Conservation (phyloP, 2,113 vertebrate genomes). For the Morphnarchus princeps region DNA sequence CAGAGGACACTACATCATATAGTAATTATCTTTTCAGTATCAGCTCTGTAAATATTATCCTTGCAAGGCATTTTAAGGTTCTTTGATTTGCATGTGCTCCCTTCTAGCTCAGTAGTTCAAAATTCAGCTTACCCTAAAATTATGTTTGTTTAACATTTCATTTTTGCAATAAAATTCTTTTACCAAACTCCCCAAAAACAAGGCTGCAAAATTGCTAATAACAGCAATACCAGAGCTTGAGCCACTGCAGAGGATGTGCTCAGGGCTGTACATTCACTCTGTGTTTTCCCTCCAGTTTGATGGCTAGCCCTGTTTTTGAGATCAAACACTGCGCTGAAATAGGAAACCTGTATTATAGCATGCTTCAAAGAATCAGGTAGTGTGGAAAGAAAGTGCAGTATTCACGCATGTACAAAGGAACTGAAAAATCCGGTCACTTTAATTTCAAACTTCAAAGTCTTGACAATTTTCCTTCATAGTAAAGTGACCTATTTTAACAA, state of each 20-base stretch:
- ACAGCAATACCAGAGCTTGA: background rate
- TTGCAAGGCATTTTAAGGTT: background rate
- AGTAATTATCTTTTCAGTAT: slow-evolving; percentile 8
- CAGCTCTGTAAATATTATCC: slow-evolving; percentile 4
- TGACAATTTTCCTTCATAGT: background rate
- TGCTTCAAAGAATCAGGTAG: slow-evolving; percentile 27
- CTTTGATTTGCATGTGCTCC: background rate
- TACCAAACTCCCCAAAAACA: background rate
- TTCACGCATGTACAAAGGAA: background rate
- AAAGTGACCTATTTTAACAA: background rate
- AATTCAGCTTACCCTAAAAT: slow-evolving; percentile 9
- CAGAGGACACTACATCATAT: background rate
- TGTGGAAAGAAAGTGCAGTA: background rate
- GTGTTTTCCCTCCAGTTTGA: background rate
- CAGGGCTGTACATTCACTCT: background rate
- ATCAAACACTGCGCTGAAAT: slow-evolving; percentile 6
- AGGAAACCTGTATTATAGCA: background rate
- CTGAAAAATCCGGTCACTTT: background rate
- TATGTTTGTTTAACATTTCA: slow-evolving; percentile 1
- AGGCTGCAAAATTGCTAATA: background rate
- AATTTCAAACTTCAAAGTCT: slow-evolving; percentile 44
- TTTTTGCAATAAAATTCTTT: background rate
- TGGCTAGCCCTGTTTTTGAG: background rate
- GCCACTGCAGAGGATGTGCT: background rate
- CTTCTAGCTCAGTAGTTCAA: background rate